Conservation (phyloP, 1,140 invertebrate species). For the Drosophila nigrodunni region DNA sequence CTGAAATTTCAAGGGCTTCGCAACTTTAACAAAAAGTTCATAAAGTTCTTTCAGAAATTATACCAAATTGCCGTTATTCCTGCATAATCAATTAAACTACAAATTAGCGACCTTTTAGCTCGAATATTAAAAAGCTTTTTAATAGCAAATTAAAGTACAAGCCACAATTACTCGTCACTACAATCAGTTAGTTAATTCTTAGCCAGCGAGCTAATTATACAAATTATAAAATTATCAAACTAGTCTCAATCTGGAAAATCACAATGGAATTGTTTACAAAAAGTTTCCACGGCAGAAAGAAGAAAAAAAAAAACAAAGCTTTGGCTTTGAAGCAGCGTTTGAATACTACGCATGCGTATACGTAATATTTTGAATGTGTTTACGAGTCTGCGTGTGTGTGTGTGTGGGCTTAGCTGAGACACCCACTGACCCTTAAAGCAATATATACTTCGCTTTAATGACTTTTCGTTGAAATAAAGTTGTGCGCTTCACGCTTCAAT, state of each 20-base stretch:
- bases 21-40: too few relatives aligned
- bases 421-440: constrained; percentile 18
- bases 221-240: not conserved
- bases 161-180: not conserved
- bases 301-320: too few relatives aligned
- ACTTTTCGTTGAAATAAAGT: not conserved
- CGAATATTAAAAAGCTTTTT: not conserved
- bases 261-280: not conserved
- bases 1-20: too few relatives aligned
- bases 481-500: constrained; percentile 5
- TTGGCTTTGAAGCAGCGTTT: too few relatives aligned
- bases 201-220: not conserved
- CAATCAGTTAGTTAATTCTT: not conserved
- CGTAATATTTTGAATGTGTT: not conserved
- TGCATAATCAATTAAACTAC: too few relatives aligned
- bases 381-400: not conserved
- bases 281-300: not conserved
- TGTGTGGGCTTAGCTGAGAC: not conserved
- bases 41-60: too few relatives aligned
- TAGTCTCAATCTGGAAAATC: not conserved
- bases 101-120: too few relatives aligned
- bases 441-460: constrained; percentile 2
- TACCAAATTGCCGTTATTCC: too few relatives aligned
- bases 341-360: constrained; percentile 3
- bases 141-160: not conserved